phyloP scores from a whole-genome alignment of 2,797 vertebrate genomes.

The Leuciscus waleckii region DNA sequence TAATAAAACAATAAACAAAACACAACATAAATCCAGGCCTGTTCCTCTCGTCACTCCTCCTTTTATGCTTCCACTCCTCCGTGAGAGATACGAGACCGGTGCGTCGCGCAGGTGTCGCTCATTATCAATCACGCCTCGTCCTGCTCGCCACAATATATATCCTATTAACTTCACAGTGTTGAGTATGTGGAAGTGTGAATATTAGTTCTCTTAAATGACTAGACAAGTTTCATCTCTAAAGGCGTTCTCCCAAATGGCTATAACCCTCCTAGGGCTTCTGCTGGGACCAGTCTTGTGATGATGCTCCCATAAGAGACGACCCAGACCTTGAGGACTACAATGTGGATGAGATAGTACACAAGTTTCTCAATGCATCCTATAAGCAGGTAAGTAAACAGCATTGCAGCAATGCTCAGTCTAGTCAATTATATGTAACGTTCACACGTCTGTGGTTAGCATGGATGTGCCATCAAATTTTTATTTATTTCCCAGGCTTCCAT shows the following conservation, averaged over 20 bases:
- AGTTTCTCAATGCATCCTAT: constrained; percentile 75
- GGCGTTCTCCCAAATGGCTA: constrained; percentile 91
- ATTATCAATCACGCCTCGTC: too few species aligned
- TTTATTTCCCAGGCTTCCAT: constrained; percentile 69
- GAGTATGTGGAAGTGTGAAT: background rate
- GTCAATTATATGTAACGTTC: background rate
- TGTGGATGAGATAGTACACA: constrained; percentile 74
- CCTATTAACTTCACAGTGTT: background rate
- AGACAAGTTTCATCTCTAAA: constrained; percentile 55
- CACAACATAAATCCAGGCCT: too few species aligned
- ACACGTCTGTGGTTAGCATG: background rate
- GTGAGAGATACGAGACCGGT: too few species aligned
- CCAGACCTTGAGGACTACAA: constrained; percentile 86
- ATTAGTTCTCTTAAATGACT: background rate
- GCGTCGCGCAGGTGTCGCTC: too few species aligned
- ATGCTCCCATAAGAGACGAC: constrained; percentile 86
- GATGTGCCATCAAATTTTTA: background rate
- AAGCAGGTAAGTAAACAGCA: constrained; percentile 74
- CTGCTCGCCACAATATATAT: too few species aligned
- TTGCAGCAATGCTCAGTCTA: background rate
- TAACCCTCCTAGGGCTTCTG: constrained; percentile 86
- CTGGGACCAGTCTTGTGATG: constrained; percentile 87
- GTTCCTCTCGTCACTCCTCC: too few species aligned
- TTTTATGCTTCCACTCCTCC: too few species aligned
- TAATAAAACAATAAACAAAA: too few species aligned